Evolutionary conservation across 1,140 invertebrate species (phyloP).

Genomic region (Pseudoatta argentina): DNA sequence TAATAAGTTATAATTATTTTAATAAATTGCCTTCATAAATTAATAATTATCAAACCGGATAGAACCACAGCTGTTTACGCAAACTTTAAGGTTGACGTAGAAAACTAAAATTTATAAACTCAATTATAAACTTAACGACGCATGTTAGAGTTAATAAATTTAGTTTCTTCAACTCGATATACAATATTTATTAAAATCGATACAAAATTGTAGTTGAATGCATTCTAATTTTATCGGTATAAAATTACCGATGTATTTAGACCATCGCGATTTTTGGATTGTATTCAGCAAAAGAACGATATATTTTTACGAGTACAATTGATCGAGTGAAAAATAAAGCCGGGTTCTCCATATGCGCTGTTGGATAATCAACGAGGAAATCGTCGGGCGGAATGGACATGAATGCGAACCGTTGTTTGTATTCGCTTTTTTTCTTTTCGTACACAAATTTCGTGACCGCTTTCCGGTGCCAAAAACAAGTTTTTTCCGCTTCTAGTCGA

Average conservation of each 20-base stretch:
- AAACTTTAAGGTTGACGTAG: background rate
- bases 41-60: background rate
- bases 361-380: constrained; percentile 24
- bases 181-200: background rate
- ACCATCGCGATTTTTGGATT: background rate
- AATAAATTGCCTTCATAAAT: constrained; percentile 24
- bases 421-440: background rate
- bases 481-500: constrained; percentile 13
- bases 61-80: background rate
- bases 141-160: background rate
- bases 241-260: background rate
- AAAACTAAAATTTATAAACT: too few relatives aligned
- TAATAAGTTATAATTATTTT: background rate
- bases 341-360: background rate
- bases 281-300: background rate
- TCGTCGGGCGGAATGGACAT: background rate
- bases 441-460: background rate
- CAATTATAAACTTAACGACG: too few relatives aligned
- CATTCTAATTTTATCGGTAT: background rate
- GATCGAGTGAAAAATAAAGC: constrained; percentile 22
- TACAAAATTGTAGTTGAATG: background rate
- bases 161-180: background rate
- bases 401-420: background rate
- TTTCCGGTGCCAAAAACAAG: constrained; percentile 40
- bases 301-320: background rate